phyloP scores from a whole-genome alignment of 2,113 vertebrate genomes.

The Diadophis punctatus region DNA sequence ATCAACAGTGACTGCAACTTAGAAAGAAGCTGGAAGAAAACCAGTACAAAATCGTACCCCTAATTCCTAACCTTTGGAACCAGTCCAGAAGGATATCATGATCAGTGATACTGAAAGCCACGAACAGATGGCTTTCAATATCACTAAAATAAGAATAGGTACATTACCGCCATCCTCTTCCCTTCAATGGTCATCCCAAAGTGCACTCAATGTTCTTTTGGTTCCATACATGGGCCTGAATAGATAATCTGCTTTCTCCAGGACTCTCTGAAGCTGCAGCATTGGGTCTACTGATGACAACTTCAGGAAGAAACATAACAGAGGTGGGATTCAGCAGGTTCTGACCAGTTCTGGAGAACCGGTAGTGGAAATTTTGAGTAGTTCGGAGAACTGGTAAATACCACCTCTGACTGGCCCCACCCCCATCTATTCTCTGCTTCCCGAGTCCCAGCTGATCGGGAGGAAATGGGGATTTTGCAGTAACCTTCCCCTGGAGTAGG shows the following conservation, averaged over 20 bases:
- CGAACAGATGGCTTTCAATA: neutral
- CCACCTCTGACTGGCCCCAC: no score
- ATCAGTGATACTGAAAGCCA: neutral
- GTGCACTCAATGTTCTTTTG: neutral
- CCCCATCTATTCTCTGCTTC: no score
- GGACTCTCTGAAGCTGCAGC: neutral
- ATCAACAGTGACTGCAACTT: neutral
- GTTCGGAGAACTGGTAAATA: no score
- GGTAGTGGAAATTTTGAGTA: no score
- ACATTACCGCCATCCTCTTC: neutral
- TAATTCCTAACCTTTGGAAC: neutral
- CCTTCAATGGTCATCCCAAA: neutral
- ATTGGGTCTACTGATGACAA: neutral
- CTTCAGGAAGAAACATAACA: neutral
- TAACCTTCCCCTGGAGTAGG: no score
- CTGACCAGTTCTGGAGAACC: no score
- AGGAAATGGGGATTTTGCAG: no score
- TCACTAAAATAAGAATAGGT: neutral
- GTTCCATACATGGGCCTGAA: neutral
- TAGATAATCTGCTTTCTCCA: neutral
- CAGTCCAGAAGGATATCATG: neutral
- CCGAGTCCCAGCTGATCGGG: no score
- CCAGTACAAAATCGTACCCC: neutral
- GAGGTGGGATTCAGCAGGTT: neutral
- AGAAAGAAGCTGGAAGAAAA: neutral